Base-by-base conservation (phyloP, 2,797 vertebrate genomes). In the Rhabdomys pumilio region DNA sequence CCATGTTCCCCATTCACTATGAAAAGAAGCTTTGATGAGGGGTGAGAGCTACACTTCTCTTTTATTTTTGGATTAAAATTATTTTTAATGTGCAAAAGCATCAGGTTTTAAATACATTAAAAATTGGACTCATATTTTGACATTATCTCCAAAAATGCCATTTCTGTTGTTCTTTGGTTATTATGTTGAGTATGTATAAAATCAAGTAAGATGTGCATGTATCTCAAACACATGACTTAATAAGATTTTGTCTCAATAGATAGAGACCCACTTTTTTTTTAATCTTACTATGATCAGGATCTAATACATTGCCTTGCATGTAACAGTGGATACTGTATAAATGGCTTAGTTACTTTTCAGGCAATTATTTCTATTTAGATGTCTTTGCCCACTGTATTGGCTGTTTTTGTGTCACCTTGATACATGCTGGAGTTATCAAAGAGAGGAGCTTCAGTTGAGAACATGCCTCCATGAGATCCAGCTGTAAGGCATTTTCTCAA, bases 91-190 rank as follows among this genome's bases (percentile, higher is more conserved):
- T 85, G n/a, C 89, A 93, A 94, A 91, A 8, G 3, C 5, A 65
- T 53, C 8, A 41, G 3, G 19, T 72, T 85, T 94, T 72, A 94
- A 91, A 65, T 11, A 69, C 10, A 67, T 34, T 14, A 89, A 88
- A 76, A 81, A 26, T 88, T 82, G 44, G 91, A 34, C 57, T 84
- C n/a, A 63, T 69, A 67, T 82, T 41, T 53, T 88, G 24, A 89
- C 85, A 79, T 79, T 65, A 76, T 59, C 92, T 91, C 91, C 59
- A 67, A 87, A 96, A 90, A 83, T 29, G 63, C 29, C 26, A 47
- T 47, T 55, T 50, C 29, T 29, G 17, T 90, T 57, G 14, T 29
- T 47, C 65, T 47, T 17, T 89, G 13, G 3, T 76, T 76, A 34
- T 41, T 63, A 12, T 31, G 41, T 61, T 31, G 7, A 31, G 26